Conservation (phyloP, 2,113 vertebrate genomes). For the Columba livia region DNA sequence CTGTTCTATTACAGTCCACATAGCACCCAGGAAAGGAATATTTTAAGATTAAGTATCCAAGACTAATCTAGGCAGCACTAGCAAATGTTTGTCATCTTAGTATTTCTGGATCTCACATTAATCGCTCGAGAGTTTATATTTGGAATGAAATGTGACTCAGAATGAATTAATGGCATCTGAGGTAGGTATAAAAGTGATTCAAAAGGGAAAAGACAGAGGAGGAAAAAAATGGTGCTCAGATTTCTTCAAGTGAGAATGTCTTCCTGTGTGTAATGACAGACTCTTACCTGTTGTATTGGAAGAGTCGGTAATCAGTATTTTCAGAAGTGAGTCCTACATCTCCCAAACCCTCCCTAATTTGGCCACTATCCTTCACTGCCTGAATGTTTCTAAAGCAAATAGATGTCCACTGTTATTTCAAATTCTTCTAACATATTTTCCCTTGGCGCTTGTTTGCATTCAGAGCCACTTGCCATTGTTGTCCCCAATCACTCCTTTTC, state of each 20-base stretch:
- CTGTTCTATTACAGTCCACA: not conserved
- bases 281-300: not conserved
- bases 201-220: not conserved
- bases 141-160: constrained; percentile 40
- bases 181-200: not conserved
- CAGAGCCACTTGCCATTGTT: not conserved
- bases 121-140: constrained; percentile 12
- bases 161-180: not conserved
- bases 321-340: not conserved
- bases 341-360: not conserved
- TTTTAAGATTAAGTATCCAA: not conserved
- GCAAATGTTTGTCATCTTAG: not conserved
- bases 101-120: constrained; percentile 20
- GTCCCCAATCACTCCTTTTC: not conserved
- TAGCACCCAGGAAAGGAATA: not conserved
- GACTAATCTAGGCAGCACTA: not conserved
- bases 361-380: not conserved
- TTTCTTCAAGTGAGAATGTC: not conserved
- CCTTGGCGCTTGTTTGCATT: not conserved
- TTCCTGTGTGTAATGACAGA: not conserved
- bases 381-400: not conserved
- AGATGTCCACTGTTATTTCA: not conserved
- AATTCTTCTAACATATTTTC: not conserved
- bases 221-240: not conserved
- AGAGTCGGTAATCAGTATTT: not conserved